Percentiles rank a stretch among this genome's conserved stretches.
phyloP scores from a whole-genome alignment of 2,797 vertebrate species.

The Orestias chungarensis region DNA sequence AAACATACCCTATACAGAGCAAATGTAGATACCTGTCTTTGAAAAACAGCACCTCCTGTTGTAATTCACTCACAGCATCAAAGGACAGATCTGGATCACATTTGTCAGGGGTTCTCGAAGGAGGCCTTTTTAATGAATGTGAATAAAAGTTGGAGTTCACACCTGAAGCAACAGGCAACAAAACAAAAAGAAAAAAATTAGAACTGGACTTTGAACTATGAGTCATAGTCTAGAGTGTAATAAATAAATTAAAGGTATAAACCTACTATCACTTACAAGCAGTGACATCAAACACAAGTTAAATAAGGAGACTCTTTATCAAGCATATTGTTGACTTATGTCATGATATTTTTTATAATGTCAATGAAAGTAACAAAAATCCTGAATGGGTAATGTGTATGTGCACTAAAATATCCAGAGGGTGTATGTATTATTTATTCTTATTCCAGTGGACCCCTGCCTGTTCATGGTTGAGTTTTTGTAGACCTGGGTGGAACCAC shows the following conservation, averaged over 20 bases:
- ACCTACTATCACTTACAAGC: background rate
- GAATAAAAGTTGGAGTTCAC: slow-evolving; percentile 42
- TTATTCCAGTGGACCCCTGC: too few relatives aligned
- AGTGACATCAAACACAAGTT: background rate
- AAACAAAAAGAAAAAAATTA: background rate
- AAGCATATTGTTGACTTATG: too few relatives aligned
- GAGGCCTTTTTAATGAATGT: slow-evolving; percentile 74
- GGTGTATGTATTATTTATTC: too few relatives aligned
- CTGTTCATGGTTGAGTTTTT: too few relatives aligned
- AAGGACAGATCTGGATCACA: slow-evolving; percentile 85
- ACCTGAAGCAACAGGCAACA: slow-evolving; percentile 34
- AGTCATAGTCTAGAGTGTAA: background rate
- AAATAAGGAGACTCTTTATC: background rate
- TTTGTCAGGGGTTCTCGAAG: slow-evolving; percentile 88
- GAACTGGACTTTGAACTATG: background rate
- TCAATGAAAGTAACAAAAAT: too few relatives aligned
- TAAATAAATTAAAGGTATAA: background rate
- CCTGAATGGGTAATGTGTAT: too few relatives aligned
- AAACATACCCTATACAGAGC: background rate
- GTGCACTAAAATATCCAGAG: too few relatives aligned
- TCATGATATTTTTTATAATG: too few relatives aligned
- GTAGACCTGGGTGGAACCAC: too few relatives aligned
- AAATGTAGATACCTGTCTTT: slow-evolving; percentile 84
- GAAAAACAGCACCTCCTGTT: slow-evolving; percentile 87
- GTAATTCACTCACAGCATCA: slow-evolving; percentile 85